Conservation (phyloP, 2,888 invertebrate genomes). For the Lepidochrysops patricia region DNA sequence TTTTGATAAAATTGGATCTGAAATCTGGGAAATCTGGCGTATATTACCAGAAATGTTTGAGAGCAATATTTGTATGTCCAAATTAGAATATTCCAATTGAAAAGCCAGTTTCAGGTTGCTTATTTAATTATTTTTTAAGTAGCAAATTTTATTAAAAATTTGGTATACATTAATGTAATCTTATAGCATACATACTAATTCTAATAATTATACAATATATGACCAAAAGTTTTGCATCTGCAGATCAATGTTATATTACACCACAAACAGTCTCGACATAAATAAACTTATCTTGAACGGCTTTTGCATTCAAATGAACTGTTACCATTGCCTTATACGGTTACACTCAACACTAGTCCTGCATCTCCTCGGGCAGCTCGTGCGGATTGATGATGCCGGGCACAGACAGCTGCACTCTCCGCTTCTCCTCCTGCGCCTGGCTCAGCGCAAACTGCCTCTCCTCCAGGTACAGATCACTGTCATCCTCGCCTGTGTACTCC, state of each 20-base stretch:
- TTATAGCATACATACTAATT: background rate
- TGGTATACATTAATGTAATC: background rate
- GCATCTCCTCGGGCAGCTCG: constrained; percentile 96
- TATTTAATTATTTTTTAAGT: background rate
- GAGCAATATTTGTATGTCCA: too few species aligned
- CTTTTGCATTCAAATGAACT: constrained; percentile 31
- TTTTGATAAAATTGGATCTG: too few species aligned
- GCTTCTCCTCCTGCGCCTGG: constrained; percentile 94
- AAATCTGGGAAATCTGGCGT: too few species aligned
- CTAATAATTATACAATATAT: background rate
- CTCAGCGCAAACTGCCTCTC: constrained; percentile 93
- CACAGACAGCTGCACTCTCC: constrained; percentile 92
- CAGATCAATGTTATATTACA: background rate
- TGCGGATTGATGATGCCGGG: constrained; percentile 97
- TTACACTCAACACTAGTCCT: constrained; percentile 76
- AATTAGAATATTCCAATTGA: background rate
- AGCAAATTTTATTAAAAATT: background rate
- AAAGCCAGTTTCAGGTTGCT: background rate
- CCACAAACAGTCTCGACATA: background rate
- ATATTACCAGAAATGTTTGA: too few species aligned
- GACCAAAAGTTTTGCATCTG: background rate
- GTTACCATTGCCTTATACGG: constrained; percentile 31
- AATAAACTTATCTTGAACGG: constrained; percentile 10
- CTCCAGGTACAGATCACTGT: constrained; percentile 96
- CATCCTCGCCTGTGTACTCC: constrained; percentile 99